phyloP scores from a whole-genome alignment of 2,888 invertebrate genomes.

The Heteropelma amictum region DNA sequence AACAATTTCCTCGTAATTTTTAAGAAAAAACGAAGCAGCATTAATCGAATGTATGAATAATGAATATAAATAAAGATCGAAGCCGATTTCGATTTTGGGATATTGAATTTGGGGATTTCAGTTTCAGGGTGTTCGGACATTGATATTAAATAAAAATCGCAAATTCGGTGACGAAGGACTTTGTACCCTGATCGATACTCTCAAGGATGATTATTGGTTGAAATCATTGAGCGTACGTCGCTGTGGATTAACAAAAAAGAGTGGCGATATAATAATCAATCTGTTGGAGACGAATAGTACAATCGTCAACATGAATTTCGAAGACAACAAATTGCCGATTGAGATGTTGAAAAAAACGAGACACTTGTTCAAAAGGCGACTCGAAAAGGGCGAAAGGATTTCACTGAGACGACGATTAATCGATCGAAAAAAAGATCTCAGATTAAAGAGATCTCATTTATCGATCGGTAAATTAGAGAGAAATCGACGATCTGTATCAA shows the following conservation, averaged over 20 bases:
- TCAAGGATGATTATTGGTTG: conserved; percentile 62
- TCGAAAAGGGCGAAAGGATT: conserved; percentile 36
- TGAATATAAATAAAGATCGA: background rate
- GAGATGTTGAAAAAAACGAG: conserved; percentile 46
- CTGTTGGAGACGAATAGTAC: conserved; percentile 59
- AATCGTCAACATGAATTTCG: conserved; percentile 57
- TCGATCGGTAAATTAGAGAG: background rate
- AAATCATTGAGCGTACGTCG: conserved; percentile 57
- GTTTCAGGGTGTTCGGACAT: conserved; percentile 56
- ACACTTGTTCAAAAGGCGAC: conserved; percentile 53
- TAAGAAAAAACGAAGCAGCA: no score
- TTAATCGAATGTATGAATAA: background rate
- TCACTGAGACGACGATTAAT: conserved; percentile 30
- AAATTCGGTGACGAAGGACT: conserved; percentile 60
- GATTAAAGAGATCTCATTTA: background rate
- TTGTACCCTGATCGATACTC: conserved; percentile 29
- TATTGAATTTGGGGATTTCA: no score
- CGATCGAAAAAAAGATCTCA: conserved; percentile 18
- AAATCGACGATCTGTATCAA: background rate
- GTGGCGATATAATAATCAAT: conserved; percentile 55
- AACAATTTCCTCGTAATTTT: no score
- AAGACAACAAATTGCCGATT: conserved; percentile 56
- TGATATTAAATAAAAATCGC: conserved; percentile 61
- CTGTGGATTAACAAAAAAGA: conserved; percentile 61
- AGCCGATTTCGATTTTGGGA: no score